Evolutionary conservation across 2,888 invertebrate genomes (phyloP).

Genomic region (Lycaena phlaeas): DNA sequence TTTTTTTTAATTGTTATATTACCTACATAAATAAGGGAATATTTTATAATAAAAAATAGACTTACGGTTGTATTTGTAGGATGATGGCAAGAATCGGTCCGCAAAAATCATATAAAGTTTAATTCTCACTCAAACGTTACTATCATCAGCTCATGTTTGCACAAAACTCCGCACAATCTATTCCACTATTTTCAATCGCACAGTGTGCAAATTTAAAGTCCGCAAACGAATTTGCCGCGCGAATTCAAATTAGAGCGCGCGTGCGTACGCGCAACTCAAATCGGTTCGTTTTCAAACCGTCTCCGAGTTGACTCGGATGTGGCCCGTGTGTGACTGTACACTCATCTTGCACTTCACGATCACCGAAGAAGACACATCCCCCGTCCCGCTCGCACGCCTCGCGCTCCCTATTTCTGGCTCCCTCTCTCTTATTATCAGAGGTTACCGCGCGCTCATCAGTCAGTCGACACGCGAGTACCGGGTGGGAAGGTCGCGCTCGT

Average conservation of each 20-base stretch:
- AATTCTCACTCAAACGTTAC: constrained; percentile 35
- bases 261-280: constrained; percentile 57
- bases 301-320: constrained; percentile 64
- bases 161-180: constrained; percentile 8
- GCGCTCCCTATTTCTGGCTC: constrained; percentile 35
- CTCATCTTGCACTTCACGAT: constrained; percentile 70
- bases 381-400: constrained; percentile 37
- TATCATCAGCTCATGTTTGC: constrained; percentile 26
- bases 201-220: constrained; percentile 17
- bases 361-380: constrained; percentile 66
- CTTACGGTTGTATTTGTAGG: constrained; percentile 13
- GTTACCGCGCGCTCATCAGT: constrained; percentile 67
- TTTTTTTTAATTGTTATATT: no score
- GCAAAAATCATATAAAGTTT: constrained; percentile 22
- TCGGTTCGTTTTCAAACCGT: constrained; percentile 55
- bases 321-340: constrained; percentile 70
- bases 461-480: constrained; percentile 62
- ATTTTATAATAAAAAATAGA: background rate
- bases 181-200: constrained; percentile 24
- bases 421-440: constrained; percentile 66
- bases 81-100: background rate
- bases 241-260: constrained; percentile 37
- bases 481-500: constrained; percentile 54
- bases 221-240: constrained; percentile 19
- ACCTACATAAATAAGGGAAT: no score